Base-by-base conservation (phyloP, 2,888 invertebrate genomes). In the Tortricodes alternella region DNA sequence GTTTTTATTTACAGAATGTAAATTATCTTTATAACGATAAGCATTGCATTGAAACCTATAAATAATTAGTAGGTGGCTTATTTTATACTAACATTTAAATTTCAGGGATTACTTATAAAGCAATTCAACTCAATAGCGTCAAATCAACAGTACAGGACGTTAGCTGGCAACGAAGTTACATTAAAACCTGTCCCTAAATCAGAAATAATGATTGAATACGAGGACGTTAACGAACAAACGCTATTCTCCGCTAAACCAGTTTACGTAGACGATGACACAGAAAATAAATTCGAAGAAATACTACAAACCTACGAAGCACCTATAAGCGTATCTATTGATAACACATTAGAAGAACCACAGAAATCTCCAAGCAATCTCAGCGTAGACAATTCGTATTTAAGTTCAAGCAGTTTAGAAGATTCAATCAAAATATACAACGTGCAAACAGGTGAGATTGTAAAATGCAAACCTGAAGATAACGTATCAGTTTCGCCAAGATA, bases 341-440 rank as follows among this genome's bases (percentile, higher is more conserved):
- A 71, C 48, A 73, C 69, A 59, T 63, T 56, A 29, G 76, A 78
- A 23, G 81, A 80, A 59, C 74, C 74, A 44, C 69, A 78, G 46
- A 84, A 79, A 70, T 85, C 88, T 16, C 83, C 86, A 7, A 64
- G 64, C 46, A 71, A 68, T 61, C 58, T 71, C 44, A 84, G 80
- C 64, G 68, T 81, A 34, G 85, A 85, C 65, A 80, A 81, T 59
- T 89, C 88, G 38, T 82, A 78, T 62, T 62, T 84, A 64, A 89
- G 89, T 66, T 77, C 89, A 0, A 91, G 91, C 65, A 91, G 91
- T 74, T 73, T 88, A 60, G 91, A 91, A 64, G 91, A 91, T 70
- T 87, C 89, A 38, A 89, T 90, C 64, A 90, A 89, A 83, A 88
- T 91, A 68, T 91, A 91, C 73, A 91, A 91, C 61, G 84, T 91